A percentile compares a stretch with the other conserved stretches of the same genome.
These are phyloP conservation scores for Acanthurus lineatus DNA, from an alignment of 2,797 vertebrate species.

Conservation along the genomic window DNA sequence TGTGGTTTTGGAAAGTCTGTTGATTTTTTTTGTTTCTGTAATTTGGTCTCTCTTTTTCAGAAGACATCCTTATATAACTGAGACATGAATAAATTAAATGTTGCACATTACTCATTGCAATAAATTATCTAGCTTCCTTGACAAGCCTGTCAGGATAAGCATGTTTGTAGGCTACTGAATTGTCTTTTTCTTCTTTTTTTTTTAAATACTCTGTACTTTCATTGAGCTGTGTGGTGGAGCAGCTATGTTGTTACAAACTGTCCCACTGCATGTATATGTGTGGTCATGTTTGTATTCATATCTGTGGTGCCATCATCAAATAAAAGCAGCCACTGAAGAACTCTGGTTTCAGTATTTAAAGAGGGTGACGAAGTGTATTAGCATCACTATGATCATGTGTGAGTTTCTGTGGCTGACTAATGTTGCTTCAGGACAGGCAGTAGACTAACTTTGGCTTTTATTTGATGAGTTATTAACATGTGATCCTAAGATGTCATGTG, in stretches of 20 bases:
- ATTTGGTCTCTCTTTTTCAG: background rate
- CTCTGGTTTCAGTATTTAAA: conserved; percentile 61
- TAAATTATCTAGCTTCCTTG: background rate
- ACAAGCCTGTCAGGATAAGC: background rate
- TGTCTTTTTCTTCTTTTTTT: background rate
- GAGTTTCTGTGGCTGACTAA: conserved; percentile 45
- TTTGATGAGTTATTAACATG: conserved; percentile 53
- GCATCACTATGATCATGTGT: conserved; percentile 56
- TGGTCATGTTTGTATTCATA: conserved; percentile 8
- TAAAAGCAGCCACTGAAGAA: conserved; percentile 30
- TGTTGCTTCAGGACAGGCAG: conserved; percentile 56
- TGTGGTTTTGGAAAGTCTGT: too few species aligned
- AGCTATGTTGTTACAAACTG: background rate
- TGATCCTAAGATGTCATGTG: conserved; percentile 36
- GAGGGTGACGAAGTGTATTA: conserved; percentile 55
- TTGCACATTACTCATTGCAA: too few species aligned
- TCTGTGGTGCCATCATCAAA: background rate
- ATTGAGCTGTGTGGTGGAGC: background rate
- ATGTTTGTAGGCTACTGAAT: background rate
- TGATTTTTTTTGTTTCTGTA: background rate
- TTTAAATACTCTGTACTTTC: background rate
- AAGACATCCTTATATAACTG: background rate
- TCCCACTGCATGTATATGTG: background rate
- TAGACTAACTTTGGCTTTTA: conserved; percentile 59
- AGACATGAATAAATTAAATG: conserved; percentile 10